Evolutionary conservation across 2,888 invertebrate genomes (phyloP).

Genomic region (Epistrophella euchroma): DNA sequence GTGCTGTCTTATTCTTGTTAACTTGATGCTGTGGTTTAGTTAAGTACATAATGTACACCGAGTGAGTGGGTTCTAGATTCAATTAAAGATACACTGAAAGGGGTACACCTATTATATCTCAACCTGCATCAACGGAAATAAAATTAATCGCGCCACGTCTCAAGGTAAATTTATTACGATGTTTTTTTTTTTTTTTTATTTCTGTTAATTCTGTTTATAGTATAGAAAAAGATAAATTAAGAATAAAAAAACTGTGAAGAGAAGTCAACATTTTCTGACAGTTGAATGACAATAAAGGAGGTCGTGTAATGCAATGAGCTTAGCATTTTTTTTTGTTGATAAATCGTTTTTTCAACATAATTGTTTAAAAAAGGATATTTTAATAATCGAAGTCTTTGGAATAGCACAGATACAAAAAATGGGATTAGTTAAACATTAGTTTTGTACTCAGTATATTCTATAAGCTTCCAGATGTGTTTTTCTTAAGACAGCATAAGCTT

Average conservation of each 20-base stretch:
- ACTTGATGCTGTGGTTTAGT: slow-evolving; percentile 47
- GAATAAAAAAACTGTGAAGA: background rate
- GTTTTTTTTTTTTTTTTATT: slow-evolving; percentile 22
- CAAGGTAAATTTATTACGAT: slow-evolving; percentile 66
- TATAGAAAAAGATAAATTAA: background rate
- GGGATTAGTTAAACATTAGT: no score
- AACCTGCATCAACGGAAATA: slow-evolving; percentile 52
- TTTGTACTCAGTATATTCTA: no score
- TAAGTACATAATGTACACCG: slow-evolving; percentile 24
- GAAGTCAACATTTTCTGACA: background rate
- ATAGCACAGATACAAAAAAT: no score
- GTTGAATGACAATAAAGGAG: background rate
- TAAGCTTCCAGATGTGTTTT: no score
- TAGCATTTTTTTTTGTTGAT: no score
- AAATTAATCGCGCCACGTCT: slow-evolving; percentile 49
- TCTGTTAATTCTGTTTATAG: background rate
- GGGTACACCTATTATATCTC: background rate
- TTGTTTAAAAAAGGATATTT: no score
- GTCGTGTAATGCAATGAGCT: no score
- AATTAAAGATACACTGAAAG: slow-evolving; percentile 44
- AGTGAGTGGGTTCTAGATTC: slow-evolving; percentile 60
- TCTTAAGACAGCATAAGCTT: no score
- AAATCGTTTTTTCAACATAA: no score
- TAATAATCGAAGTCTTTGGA: no score
- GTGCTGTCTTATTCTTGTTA: slow-evolving; percentile 15